Evolutionary conservation across 2,888 invertebrate species (phyloP), one percentile per base, ranked within the genome.

Genomic region (Melanargia galathea): DNA sequence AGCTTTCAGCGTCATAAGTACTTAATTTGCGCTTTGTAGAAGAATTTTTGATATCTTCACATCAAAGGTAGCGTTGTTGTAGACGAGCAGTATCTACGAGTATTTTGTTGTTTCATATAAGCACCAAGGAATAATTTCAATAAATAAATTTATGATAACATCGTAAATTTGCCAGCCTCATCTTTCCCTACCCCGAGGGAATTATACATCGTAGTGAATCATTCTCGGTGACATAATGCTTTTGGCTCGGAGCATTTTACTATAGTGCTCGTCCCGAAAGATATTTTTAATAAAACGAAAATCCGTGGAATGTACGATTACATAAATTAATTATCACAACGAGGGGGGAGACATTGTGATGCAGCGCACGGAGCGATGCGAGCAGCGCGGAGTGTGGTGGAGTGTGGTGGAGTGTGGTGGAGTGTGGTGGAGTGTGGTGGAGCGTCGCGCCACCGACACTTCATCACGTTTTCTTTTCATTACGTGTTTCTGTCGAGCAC

Each of bases 201-300:
- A 8, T 30, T 7, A 7, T n/a, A 40, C 40, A 7, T 4, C n/a
- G 18, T 8, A 43, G 8, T 43, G 10, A 18, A 43, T 43, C 8
- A 8, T 43, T 8, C 8, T 38, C 18, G 43, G 43, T 8, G 43
- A 16, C 43, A 7, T 40, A 40, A 40, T 7, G 5, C 1, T 30
- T 30, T 30, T 8, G 35, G 43, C 43, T 43, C 16, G 0, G 16
- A 18, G 18, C 2, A 18, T 18, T 10, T 2, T 7, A 2, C 43
- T n/a, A 13, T 38, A n/a, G n/a, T 13, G n/a, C 43, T 43, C 3
- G 18, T 18, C 43, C 43, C 16, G 5, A 43, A 16, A 43, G 43
- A 43, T 43, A 43, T 43, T 43, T 43, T 43, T 43, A 43, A 43
- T 43, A 43, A 43, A 43, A 43, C 40, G 16, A 16, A 43, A 43